Evolutionary conservation across 2,888 invertebrate species (phyloP), one percentile per base, ranked within the genome.

Genomic region (Disparrhopalites patrizii): DNA sequence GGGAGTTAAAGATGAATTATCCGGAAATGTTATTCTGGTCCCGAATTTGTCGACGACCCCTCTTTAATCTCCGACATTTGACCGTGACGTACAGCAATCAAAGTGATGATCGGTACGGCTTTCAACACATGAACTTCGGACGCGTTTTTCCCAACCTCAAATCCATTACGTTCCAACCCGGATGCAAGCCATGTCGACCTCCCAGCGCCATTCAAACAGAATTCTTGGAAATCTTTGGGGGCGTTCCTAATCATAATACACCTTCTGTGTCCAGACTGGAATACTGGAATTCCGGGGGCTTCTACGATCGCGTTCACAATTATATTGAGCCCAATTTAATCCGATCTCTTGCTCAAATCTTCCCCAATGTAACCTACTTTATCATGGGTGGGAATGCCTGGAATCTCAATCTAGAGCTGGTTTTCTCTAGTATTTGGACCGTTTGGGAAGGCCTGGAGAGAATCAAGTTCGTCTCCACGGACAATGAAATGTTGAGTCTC

Each of bases 71-170:
- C 20, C 23, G 20, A 23, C 18, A 47, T 20, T 47, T 47, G 23
- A 47, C 47, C 13, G 13, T 47, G 23, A n/a, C 47, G 20, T 47
- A 47, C 47, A 47, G 47, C n/a, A 47, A 47, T 47, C 47, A 47
- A 47, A 23, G 47, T 23, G 47, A 47, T n/a, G 47, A 47, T 23
- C 47, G 47, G 23, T 47, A 23, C 25, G 47, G 47, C 3, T 47
- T 47, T 13, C 47, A 47, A 13, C 23, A 47, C n/a, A 47, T 47
- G 23, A 47, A 47, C n/a, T 47, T 47, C n/a, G 20, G 4, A 3
- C 20, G n/a, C 23, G 7, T 47, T 15, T 47, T 47, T 13, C 47
- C 47, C 8, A 47, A 8, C 13, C 3, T 47, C 3, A 23, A 47
- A 5, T 18, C 47, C 20, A n/a, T 47, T 7, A 47, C 47, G 3